These are phyloP conservation scores for Lamellibrachia luymesi DNA, from an alignment of 1,140 invertebrate genomes.

Conservation along the genomic window DNA sequence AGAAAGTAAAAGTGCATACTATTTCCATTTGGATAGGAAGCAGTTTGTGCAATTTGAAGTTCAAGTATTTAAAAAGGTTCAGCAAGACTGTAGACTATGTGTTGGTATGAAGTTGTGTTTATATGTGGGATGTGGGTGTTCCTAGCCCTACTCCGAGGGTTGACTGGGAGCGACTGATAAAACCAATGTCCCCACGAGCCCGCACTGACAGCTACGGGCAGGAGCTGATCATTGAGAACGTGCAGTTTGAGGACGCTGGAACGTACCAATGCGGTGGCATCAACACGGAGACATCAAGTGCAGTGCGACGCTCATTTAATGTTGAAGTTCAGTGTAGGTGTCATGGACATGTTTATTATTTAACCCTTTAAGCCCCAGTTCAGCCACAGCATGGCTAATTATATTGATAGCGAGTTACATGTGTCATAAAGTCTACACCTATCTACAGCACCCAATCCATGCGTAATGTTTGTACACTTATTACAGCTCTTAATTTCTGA, in stretches of 20 bases:
- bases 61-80: no score
- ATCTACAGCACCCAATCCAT: no score
- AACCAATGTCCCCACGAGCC: slow-evolving; percentile 29
- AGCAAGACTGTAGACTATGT: background rate
- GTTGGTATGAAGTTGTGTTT: background rate
- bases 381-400: no score
- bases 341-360: slow-evolving; percentile 33
- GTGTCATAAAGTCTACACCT: no score
- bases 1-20: no score
- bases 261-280: slow-evolving; percentile 48
- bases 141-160: slow-evolving; percentile 28
- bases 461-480: no score
- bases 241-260: slow-evolving; percentile 43
- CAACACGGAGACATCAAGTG: slow-evolving; percentile 39
- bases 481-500: no score
- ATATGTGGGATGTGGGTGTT: background rate
- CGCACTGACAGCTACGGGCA: slow-evolving; percentile 43
- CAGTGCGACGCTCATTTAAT: slow-evolving; percentile 23
- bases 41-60: no score
- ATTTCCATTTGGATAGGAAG: no score
- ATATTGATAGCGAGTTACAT: no score
- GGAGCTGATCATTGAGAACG: slow-evolving; percentile 41
- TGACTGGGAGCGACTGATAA: slow-evolving; percentile 20
- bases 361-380: background rate
- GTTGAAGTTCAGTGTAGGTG: slow-evolving; percentile 46